Conservation (phyloP, 30 jellyfish, hydroid and myxozoan genomes). For the Pelagia noctiluca region DNA sequence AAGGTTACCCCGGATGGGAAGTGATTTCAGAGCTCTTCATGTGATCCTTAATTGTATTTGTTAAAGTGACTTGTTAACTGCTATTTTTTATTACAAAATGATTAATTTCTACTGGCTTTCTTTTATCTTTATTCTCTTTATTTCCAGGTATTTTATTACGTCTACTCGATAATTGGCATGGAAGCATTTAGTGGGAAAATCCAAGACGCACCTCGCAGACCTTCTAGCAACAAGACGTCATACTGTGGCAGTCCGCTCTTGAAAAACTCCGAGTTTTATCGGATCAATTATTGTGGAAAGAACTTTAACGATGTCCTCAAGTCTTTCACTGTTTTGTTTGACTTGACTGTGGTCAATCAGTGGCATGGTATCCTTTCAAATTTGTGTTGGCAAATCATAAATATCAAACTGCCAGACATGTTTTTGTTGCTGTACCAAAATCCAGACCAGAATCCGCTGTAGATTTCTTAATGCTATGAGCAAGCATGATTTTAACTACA, state of each 20-base stretch:
- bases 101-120: too few species aligned
- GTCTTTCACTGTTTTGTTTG: conserved; percentile 83
- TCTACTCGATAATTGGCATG: conserved; percentile 94
- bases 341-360: conserved; percentile 95
- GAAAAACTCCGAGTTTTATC: conserved; percentile 69
- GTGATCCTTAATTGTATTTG: too few species aligned
- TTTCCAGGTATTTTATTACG: conserved; percentile 79
- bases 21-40: too few species aligned
- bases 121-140: background rate
- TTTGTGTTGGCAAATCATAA: background rate
- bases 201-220: conserved; percentile 30
- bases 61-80: too few species aligned
- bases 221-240: conserved; percentile 27
- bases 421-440: too few species aligned
- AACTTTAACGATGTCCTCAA: conserved; percentile 91
- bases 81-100: too few species aligned
- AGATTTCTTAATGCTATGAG: too few species aligned
- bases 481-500: too few species aligned
- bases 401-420: too few species aligned
- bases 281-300: conserved; percentile 93
- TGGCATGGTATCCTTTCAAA: conserved; percentile 97
- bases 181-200: conserved; percentile 81
- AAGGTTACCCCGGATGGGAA: too few species aligned
- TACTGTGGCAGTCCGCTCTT: conserved; percentile 80
- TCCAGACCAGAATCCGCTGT: too few species aligned